Conservation (phyloP, 2,888 invertebrate genomes). For the Onthophagus sagittarius region DNA sequence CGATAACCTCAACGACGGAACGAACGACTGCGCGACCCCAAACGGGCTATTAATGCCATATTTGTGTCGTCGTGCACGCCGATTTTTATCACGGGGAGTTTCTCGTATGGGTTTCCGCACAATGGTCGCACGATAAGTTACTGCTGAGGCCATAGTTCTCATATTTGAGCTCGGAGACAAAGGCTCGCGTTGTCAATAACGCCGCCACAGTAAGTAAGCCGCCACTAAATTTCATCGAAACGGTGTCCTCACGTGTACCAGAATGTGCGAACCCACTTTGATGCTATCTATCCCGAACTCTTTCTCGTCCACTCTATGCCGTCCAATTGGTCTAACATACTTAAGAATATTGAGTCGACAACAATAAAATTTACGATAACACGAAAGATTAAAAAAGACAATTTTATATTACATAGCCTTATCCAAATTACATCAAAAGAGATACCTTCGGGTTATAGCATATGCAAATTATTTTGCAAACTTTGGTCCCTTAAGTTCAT, state of each 20-base stretch:
- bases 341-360: neutral
- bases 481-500: neutral
- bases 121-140: neutral
- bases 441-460: neutral
- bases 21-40: neutral
- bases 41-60: neutral
- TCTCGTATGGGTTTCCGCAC: neutral
- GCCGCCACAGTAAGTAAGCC: constrained; percentile 6
- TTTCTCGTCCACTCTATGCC: neutral
- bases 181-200: constrained; percentile 9
- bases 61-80: neutral
- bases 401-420: neutral
- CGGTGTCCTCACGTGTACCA: neutral
- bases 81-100: neutral
- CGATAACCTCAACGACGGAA: neutral
- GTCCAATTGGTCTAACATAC: neutral
- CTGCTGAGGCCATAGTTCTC: neutral
- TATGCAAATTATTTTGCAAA: neutral
- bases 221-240: constrained; percentile 11
- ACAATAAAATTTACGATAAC: constrained; percentile 9
- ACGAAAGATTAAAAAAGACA: neutral
- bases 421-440: neutral
- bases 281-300: constrained; percentile 3
- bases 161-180: constrained; percentile 8
- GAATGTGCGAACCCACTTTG: constrained; percentile 9